phyloP scores from a whole-genome alignment of 2,888 invertebrate species.

The Autographa pulchrina region DNA sequence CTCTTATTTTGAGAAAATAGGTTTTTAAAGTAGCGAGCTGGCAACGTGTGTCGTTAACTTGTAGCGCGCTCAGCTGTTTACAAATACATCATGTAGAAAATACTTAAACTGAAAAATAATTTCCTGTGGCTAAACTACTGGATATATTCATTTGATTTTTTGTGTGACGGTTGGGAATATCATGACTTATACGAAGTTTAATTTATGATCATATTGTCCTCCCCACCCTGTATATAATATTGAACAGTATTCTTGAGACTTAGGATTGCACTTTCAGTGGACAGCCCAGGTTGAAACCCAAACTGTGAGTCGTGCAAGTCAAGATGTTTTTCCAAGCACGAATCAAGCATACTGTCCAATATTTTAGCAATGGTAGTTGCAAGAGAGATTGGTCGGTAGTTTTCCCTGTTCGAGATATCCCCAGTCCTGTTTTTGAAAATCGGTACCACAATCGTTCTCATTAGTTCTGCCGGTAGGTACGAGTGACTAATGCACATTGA shows the following conservation, averaged over 20 bases:
- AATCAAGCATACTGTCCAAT: conserved; percentile 17
- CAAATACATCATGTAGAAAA: too few relatives aligned
- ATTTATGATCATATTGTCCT: too few relatives aligned
- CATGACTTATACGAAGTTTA: too few relatives aligned
- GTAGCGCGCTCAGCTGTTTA: too few relatives aligned
- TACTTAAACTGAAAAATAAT: too few relatives aligned
- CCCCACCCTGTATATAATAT: conserved; percentile 20
- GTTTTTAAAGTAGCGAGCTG: too few relatives aligned
- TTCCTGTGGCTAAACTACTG: too few relatives aligned
- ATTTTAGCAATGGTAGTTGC: conserved; percentile 14
- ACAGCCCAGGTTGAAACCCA: conserved; percentile 18
- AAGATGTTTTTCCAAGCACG: conserved; percentile 6
- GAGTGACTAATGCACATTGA: conserved; percentile 1
- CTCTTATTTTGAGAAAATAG: too few relatives aligned
- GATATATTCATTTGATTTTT: too few relatives aligned
- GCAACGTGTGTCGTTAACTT: too few relatives aligned
- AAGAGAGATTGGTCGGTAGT: conserved; percentile 18
- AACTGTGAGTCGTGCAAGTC: conserved; percentile 10
- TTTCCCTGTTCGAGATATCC: conserved; percentile 10
- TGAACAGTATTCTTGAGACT: conserved; percentile 19
- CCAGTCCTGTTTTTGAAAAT: conserved; percentile 20
- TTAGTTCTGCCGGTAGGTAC: background rate
- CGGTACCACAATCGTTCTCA: conserved; percentile 13
- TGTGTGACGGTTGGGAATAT: too few relatives aligned
- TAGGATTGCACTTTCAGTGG: too few relatives aligned